Evolutionary conservation across 2,797 vertebrate species (phyloP).

Genomic region (Propithecus perrieri): DNA sequence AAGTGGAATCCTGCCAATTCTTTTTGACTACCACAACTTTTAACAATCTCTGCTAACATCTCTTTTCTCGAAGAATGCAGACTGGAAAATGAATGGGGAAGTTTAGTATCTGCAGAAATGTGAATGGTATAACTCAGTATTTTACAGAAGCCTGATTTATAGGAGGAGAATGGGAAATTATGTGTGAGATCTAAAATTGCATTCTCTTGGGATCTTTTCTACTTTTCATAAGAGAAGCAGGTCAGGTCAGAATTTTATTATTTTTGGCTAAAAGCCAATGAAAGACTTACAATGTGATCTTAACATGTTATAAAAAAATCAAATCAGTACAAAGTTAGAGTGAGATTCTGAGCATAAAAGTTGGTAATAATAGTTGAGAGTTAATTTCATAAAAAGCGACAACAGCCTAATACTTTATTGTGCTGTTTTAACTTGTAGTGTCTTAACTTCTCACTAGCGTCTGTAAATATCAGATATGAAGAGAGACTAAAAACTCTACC

Average conservation of each 20-base stretch:
- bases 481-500: background rate
- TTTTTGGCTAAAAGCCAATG: constrained; percentile 70
- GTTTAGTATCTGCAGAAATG: constrained; percentile 80
- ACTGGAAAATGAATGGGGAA: constrained; percentile 71
- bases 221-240: constrained; percentile 68
- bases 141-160: constrained; percentile 78
- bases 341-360: constrained; percentile 16
- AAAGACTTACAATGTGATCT: constrained; percentile 56
- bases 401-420: background rate
- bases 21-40: constrained; percentile 60
- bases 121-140: constrained; percentile 76
- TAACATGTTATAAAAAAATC: constrained; percentile 59
- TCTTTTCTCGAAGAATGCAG: constrained; percentile 66
- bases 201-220: constrained; percentile 70
- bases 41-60: constrained; percentile 61
- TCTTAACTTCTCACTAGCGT: background rate
- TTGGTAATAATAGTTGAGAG: background rate
- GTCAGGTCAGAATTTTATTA: constrained; percentile 73
- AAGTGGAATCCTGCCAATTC: constrained; percentile 45
- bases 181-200: constrained; percentile 75
- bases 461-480: background rate
- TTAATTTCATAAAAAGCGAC: constrained; percentile 31
- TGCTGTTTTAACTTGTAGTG: background rate
- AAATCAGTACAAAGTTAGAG: constrained; percentile 44
- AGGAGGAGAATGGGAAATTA: constrained; percentile 72